Evolutionary conservation across 2,888 invertebrate species (phyloP), one percentile per base, ranked within the genome.

Genomic region (Panzeria rudis): DNA sequence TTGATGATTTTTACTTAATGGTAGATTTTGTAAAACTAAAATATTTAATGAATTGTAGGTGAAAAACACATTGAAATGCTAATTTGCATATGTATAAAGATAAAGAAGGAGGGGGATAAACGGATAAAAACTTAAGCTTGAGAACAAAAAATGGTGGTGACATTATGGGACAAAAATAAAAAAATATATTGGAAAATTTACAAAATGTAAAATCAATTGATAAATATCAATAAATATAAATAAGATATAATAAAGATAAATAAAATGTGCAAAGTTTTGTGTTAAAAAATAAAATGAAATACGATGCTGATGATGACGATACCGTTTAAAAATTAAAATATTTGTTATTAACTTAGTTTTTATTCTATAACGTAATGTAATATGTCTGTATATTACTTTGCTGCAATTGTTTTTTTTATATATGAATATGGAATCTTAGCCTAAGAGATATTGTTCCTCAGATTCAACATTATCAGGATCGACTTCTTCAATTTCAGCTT

Each of bases 371-470:
- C 29, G 7, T 15, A 29, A 54, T 54, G 29, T 54, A 56, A 23
- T 11, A 17, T 25, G 25, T 15, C 25, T 54, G 29, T 54, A 35
- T 15, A 25, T 8, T 72, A 32, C 15, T 44, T 32, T 66, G 3
- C 11, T 73, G 47, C 50, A 32, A 41, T 66, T 56, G 25, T 15
- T 11, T 32, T 15, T 20, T 50, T 41, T 29, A 23, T n/a, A 56
- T 56, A 20, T 62, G 20, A 61, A 38, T 52, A 38, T 25, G 20
- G 6, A 7, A 41, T 32, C 71, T 86, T 84, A 88, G 38, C 86
- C 87, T 68, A 88, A 79, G 25, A 88, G 78, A 84, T 85, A 88
- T 77, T 86, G 86, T 79, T 88, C 87, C 20, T 87, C 86, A 17
- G 86, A 71, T 72, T 87, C 87, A 35, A 84, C 83, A 72, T 81